Evolutionary conservation across 2,888 invertebrate genomes (phyloP), one percentile per base, ranked within the genome.

Genomic region (Anoplius nigerrimus): DNA sequence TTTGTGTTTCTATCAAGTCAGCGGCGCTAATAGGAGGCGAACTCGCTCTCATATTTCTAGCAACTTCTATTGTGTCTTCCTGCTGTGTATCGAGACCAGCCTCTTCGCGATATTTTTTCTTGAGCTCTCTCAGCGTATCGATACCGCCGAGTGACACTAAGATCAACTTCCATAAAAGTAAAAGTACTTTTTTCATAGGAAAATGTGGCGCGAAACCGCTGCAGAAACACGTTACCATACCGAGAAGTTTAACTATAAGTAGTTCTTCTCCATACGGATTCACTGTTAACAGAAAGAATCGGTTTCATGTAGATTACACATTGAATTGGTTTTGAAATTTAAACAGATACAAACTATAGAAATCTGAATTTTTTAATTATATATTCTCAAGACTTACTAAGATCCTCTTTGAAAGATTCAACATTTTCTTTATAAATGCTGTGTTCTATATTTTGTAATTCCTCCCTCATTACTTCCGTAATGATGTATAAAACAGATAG

Each of bases 161-260:
- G 66, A 98, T 93, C 11, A 97, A 92, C 90, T 99, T 99, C 99
- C 99, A 99, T 1, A 98, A 89, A 18, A 99, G 90, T 56, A 99
- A 90, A 18, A 99, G 91, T 11, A 99, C 96, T 90, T 99, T 99
- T 88, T 98, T 98, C 93, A 99, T 98, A 2, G 99, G 99, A 90
- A 98, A 99, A 90, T 99, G 98, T 18, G 98, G 97, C 5, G 97
- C 95, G 24, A 95, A 94, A 0, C 98, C 98, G 80, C 97, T 96
- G 89, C 99, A 99, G 87, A 99, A 97, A 79, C 95, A 93, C 42
- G 98, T 98, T 27, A 99, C 96, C 98, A 99, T 98, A 74, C 96
- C 95, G 68, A 99, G 92, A 61, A 99, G 91, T 84, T 97, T 96
- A 2, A 98, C 94, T 45, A 96, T 94, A 27, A 98, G 89, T 67